Conservation (phyloP, 1,140 invertebrate species). For the Philotrypesis tridentata region DNA sequence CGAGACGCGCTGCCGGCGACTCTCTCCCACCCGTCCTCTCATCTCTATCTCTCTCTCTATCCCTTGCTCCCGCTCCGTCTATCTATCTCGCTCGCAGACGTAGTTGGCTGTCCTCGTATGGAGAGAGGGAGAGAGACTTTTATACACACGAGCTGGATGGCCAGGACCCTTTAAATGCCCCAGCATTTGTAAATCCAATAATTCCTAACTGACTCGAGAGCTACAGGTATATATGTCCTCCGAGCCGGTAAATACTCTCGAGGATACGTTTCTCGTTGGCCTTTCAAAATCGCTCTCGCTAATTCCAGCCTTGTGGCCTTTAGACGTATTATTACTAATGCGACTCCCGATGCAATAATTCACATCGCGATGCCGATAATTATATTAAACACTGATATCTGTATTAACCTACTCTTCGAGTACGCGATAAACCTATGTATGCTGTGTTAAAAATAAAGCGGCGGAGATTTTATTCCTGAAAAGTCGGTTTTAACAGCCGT, state of each 20-base stretch:
- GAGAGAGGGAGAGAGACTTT: not conserved
- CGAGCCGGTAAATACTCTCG: not conserved
- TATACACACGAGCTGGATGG: not conserved
- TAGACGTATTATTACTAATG: not conserved
- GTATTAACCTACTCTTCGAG: too few species aligned
- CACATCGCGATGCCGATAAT: too few species aligned
- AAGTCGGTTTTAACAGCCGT: too few species aligned
- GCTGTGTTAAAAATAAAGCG: too few species aligned
- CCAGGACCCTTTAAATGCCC: not conserved
- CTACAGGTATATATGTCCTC: not conserved
- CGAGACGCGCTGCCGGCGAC: not conserved
- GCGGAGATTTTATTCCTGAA: too few species aligned
- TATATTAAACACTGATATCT: too few species aligned
- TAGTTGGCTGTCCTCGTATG: not conserved
- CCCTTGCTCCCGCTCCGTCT: too few species aligned
- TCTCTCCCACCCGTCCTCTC: not conserved
- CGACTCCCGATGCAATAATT: too few species aligned
- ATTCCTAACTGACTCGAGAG: not conserved
- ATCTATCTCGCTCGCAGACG: not conserved
- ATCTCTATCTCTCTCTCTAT: too few species aligned
- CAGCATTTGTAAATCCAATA: not conserved
- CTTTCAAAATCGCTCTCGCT: not conserved
- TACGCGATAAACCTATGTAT: too few species aligned
- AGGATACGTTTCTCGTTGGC: not conserved
- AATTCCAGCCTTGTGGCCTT: not conserved